Conservation (phyloP, 2,888 invertebrate species). For the Lithosia quadra region DNA sequence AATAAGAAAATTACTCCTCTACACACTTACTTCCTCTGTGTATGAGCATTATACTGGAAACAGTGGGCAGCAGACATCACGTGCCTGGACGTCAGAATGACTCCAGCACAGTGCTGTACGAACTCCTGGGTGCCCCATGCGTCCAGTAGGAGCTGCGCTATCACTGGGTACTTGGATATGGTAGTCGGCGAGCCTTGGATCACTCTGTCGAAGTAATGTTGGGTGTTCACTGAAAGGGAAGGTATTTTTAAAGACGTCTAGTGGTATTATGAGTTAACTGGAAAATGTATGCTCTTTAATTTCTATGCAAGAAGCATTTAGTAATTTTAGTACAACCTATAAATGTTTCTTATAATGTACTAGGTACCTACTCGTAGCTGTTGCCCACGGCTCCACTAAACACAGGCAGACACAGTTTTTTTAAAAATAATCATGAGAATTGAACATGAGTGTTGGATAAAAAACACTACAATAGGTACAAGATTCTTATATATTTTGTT, state of each 20-base stretch:
- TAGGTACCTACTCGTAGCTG: too few species aligned
- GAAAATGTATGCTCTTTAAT: background rate
- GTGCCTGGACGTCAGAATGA: slow-evolving; percentile 76
- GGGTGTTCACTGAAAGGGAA: slow-evolving; percentile 57
- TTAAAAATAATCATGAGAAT: too few species aligned
- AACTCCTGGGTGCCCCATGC: slow-evolving; percentile 73
- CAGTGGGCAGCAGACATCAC: slow-evolving; percentile 80
- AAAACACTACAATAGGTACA: too few species aligned
- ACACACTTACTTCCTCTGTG: slow-evolving; percentile 70
- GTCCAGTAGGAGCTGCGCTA: slow-evolving; percentile 76
- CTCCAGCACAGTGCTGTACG: slow-evolving; percentile 78
- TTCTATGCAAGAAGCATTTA: too few species aligned
- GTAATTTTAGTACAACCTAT: too few species aligned
- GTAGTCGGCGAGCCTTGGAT: slow-evolving; percentile 76
- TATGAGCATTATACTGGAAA: slow-evolving; percentile 73
- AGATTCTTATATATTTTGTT: too few species aligned
- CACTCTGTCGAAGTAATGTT: slow-evolving; percentile 62
- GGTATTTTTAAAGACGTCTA: background rate
- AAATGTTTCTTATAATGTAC: too few species aligned
- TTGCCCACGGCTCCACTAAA: too few species aligned
- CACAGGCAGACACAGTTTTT: too few species aligned
- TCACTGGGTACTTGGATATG: slow-evolving; percentile 73
- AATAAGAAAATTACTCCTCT: background rate
- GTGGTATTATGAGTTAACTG: background rate
- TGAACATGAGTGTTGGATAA: too few species aligned